Evolutionary conservation across 1,140 invertebrate genomes (phyloP).

Genomic region (Geopemphigus sp.): DNA sequence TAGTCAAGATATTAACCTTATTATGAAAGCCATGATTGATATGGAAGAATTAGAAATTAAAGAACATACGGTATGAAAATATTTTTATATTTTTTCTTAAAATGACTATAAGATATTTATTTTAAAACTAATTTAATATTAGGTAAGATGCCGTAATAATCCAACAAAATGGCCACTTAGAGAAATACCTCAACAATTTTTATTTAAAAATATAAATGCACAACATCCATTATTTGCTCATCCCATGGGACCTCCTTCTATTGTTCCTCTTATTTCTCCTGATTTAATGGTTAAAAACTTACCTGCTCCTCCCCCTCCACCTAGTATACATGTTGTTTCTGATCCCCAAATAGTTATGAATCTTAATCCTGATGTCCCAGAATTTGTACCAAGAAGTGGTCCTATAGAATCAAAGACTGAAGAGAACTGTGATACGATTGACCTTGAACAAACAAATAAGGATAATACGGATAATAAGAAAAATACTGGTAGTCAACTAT

Average conservation of each 20-base stretch:
- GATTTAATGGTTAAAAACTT: constrained; percentile 48
- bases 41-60: constrained; percentile 81
- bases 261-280: constrained; percentile 44
- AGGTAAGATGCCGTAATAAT: constrained; percentile 76
- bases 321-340: constrained; percentile 55
- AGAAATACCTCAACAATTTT: constrained; percentile 47
- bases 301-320: constrained; percentile 63
- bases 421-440: constrained; percentile 49
- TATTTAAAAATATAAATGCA: constrained; percentile 47
- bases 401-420: constrained; percentile 26
- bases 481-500: neutral
- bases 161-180: constrained; percentile 72
- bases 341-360: constrained; percentile 57
- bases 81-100: neutral
- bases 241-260: constrained; percentile 51
- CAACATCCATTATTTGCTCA: constrained; percentile 52
- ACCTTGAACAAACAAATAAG: constrained; percentile 49
- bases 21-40: constrained; percentile 76
- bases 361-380: constrained; percentile 81
- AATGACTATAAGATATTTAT: neutral
- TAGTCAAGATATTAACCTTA: constrained; percentile 78
- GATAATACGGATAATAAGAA: neutral
- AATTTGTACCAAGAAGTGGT: constrained; percentile 67
- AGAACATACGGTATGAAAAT: constrained; percentile 66
- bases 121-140: constrained; percentile 23